Conservation (phyloP, 2,113 vertebrate species). For the Hippocampus mohnikei region DNA sequence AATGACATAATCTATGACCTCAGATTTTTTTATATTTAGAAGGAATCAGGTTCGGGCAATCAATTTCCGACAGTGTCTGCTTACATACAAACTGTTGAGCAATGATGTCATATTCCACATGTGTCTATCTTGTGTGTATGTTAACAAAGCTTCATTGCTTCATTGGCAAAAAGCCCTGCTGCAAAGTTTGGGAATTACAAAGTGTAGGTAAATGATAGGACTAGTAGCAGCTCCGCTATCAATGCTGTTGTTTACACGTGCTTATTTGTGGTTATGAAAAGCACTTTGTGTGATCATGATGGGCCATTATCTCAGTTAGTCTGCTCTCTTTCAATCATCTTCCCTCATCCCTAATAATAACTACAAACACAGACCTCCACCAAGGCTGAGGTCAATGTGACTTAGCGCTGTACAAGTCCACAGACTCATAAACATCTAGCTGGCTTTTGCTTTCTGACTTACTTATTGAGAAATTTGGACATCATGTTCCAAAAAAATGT, state of each 20-base stretch:
- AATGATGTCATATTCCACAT: not conserved
- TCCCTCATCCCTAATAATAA: not conserved
- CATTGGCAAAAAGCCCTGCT: not conserved
- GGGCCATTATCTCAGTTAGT: slow-evolving; percentile 10
- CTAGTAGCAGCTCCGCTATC: not conserved
- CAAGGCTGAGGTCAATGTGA: not conserved
- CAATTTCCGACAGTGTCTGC: too few species aligned
- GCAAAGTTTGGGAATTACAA: not conserved
- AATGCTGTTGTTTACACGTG: not conserved
- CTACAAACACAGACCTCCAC: not conserved
- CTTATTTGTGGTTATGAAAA: slow-evolving; percentile 2
- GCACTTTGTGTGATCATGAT: slow-evolving; percentile 8
- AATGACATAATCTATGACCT: too few species aligned
- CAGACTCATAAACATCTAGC: not conserved
- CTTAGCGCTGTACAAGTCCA: too few species aligned
- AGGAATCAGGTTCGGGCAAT: too few species aligned
- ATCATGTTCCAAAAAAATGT: not conserved
- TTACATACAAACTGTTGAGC: too few species aligned
- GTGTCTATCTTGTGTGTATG: not conserved
- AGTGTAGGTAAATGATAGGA: not conserved
- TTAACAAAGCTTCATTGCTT: not conserved
- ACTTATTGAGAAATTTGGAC: too few species aligned
- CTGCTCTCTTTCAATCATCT: slow-evolving; percentile 6
- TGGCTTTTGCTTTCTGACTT: too few species aligned
- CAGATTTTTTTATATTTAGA: too few species aligned